Base-by-base conservation (phyloP, 2,797 vertebrate species). In the Darevskia nairensis region DNA sequence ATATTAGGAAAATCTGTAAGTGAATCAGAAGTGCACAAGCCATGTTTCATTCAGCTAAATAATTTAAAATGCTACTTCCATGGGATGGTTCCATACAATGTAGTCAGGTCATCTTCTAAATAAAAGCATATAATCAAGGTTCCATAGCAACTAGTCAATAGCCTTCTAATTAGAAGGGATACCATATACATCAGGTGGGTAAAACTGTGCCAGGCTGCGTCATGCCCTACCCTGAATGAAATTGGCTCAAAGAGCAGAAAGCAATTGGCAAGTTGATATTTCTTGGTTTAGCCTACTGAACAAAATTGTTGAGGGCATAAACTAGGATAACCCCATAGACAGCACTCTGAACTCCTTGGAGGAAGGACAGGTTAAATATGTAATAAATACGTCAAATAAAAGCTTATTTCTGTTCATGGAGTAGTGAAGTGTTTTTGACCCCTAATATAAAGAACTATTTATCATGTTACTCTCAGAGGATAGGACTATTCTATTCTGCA, bases 41-140 rank as follows among this genome's bases (percentile, higher is more conserved):
- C n/a, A 81, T 64, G 71, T 46, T 89, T 80, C 32, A 35, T 71
- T 71, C 66, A 77, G 61, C 55, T 84, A 83, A 35, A 83, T 76
- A 61, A 69, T 55, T 76, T 29, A 25, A 78, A 83, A 55, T 29
- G 15, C 27, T 69, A n/a, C 25, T 76, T 83, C 25, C 64, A 74
- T 32, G 39, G 69, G 27, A 64, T 19, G 59, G 41, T 66, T 85
- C 59, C n/a, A 68, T 50, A 46, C 29, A 11, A 76, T 35, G 23
- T 64, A 75, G 13, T 50, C 44, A 68, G 15, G 80, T 39, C 32
- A 25, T 84, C 23, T 55, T 82, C 80, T 69, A 39, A 59, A 68
- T 77, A 82, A 69, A 77, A 15, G 8, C 10, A 23, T 50, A 55
- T 61, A 69, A 69, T 32, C 9, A 81, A 44, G 23, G 32, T 75